Evolutionary conservation across 2,113 vertebrate genomes (phyloP).

Genomic region (Noctilio leporinus): DNA sequence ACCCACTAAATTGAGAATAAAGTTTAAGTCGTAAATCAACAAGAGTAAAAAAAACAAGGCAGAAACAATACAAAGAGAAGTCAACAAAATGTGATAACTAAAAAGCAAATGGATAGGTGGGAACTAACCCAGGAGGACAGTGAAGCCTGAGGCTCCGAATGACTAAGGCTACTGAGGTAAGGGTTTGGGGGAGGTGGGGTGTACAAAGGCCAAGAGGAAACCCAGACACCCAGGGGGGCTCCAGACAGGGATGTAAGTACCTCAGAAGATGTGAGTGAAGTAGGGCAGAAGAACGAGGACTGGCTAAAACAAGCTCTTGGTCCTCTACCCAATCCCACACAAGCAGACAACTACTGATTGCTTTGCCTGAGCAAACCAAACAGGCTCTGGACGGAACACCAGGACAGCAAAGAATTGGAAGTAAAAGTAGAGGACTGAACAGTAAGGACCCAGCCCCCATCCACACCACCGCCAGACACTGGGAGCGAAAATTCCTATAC

Average conservation of each 20-base stretch:
- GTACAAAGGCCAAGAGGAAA: not conserved
- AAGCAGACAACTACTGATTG: not conserved
- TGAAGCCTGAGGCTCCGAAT: not conserved
- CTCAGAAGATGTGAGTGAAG: not conserved
- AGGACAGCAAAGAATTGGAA: not conserved
- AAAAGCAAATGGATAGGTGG: not conserved
- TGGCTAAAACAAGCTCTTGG: not conserved
- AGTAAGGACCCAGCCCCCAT: not conserved
- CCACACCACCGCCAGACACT: not conserved
- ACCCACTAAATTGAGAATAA: not conserved
- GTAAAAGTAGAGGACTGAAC: not conserved
- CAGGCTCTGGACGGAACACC: not conserved
- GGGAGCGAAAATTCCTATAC: not conserved
- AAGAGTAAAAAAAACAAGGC: not conserved
- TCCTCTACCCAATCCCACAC: not conserved
- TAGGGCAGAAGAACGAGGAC: not conserved
- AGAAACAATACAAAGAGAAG: not conserved
- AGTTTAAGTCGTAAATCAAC: not conserved
- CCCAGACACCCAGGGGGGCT: not conserved
- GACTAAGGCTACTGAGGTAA: not conserved
- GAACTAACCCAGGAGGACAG: not conserved
- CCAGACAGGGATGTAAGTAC: not conserved
- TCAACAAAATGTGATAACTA: not conserved
- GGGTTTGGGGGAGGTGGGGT: too few relatives aligned
- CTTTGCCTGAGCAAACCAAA: not conserved